Conservation (phyloP, 1,140 invertebrate species). For the Bombus waltoni region DNA sequence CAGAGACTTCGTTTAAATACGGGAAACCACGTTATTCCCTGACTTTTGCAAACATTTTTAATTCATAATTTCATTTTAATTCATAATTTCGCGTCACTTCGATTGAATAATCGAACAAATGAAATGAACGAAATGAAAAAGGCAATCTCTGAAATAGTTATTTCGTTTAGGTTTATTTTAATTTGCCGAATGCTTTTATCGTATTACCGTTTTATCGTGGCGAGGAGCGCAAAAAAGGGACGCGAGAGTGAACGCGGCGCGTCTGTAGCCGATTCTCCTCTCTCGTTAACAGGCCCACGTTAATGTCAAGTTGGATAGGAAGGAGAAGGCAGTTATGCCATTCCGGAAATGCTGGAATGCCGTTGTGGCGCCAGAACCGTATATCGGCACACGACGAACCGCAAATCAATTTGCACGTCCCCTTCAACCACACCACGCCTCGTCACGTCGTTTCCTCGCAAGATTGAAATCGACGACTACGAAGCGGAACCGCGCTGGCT, state of each 20-base stretch:
- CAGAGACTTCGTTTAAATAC: too few species aligned
- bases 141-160: not conserved
- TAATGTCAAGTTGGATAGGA: conserved; percentile 63
- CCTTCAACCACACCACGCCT: conserved; percentile 30
- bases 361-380: conserved; percentile 68
- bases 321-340: conserved; percentile 68
- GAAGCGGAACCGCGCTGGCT: conserved; percentile 36
- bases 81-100: not conserved
- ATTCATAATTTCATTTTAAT: too few species aligned
- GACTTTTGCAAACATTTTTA: too few species aligned
- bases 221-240: not conserved
- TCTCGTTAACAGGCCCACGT: conserved; percentile 69
- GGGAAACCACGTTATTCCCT: too few species aligned
- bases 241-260: conserved; percentile 13
- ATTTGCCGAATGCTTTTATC: conserved; percentile 17
- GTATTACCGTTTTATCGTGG: conserved; percentile 27
- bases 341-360: conserved; percentile 77
- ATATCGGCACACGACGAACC: conserved; percentile 68
- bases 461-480: conserved; percentile 61
- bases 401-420: conserved; percentile 75
- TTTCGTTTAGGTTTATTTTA: not conserved
- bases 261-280: conserved; percentile 62
- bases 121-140: not conserved
- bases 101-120: not conserved
- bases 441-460: conserved; percentile 52